Conservation (phyloP, 2,113 vertebrate genomes). For the Sinocyclocheilus rhinocerous region DNA sequence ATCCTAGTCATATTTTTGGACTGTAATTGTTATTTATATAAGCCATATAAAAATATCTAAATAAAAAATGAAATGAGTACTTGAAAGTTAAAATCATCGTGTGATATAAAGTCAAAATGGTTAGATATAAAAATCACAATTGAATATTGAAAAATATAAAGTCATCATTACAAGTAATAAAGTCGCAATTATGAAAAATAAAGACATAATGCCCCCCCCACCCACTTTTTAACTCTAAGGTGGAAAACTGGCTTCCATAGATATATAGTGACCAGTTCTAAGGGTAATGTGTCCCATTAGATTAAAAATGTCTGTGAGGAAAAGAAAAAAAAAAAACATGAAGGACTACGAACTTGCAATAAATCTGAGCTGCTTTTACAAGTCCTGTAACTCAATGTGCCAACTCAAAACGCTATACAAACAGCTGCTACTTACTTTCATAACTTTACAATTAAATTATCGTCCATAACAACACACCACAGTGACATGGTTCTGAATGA, state of each 20-base stretch:
- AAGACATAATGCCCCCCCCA: too few species aligned
- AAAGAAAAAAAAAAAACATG: not conserved
- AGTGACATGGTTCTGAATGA: conserved; percentile 1
- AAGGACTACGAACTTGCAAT: not conserved
- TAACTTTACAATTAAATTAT: conserved; percentile 34
- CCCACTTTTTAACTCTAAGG: not conserved
- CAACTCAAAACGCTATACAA: conserved; percentile 18
- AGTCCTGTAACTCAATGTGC: conserved; percentile 44
- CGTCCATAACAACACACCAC: conserved; percentile 23
- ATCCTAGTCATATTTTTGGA: too few species aligned
- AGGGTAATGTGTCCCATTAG: conserved; percentile 30
- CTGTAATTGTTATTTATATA: too few species aligned
- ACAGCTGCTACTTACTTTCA: conserved; percentile 42
- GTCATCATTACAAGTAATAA: too few species aligned
- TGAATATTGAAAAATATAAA: too few species aligned
- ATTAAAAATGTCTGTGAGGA: conserved; percentile 25
- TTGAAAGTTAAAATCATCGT: too few species aligned
- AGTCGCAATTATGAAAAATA: too few species aligned
- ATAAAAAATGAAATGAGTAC: too few species aligned
- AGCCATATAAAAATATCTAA: too few species aligned
- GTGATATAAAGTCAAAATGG: too few species aligned
- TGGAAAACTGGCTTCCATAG: not conserved
- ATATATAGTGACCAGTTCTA: conserved; percentile 22
- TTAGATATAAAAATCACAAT: too few species aligned
- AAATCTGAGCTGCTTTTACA: conserved; percentile 39